These are phyloP conservation scores for Drosophila sturtevanti DNA, from an alignment of 1,140 invertebrate species.

Conservation along the genomic window DNA sequence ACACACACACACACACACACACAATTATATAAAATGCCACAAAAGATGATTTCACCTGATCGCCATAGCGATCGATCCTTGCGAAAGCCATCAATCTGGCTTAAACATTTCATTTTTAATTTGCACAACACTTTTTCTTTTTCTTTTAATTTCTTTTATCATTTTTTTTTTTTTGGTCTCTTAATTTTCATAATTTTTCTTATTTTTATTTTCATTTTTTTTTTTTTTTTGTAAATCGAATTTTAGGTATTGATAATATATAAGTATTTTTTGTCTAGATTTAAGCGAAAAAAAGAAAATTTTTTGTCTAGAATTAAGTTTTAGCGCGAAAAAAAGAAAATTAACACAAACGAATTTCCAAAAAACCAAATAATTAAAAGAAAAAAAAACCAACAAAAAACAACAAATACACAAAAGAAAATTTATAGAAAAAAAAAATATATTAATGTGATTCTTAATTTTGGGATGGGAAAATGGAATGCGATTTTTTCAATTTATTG, in stretches of 20 bases:
- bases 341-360: slow-evolving; percentile 73
- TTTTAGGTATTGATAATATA: slow-evolving; percentile 74
- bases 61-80: slow-evolving; percentile 37
- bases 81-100: slow-evolving; percentile 5
- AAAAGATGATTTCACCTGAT: slow-evolving; percentile 36
- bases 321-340: slow-evolving; percentile 66
- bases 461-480: not conserved
- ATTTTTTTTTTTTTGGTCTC: slow-evolving; percentile 30
- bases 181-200: not conserved
- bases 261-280: slow-evolving; percentile 66
- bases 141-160: slow-evolving; percentile 18
- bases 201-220: slow-evolving; percentile 41
- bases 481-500: not conserved
- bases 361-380: slow-evolving; percentile 46
- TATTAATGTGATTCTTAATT: not conserved
- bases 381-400: slow-evolving; percentile 41
- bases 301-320: slow-evolving; percentile 76
- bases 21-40: slow-evolving; percentile 2
- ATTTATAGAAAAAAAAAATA: slow-evolving; percentile 46
- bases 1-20: slow-evolving; percentile 18
- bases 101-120: slow-evolving; percentile 24
- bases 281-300: slow-evolving; percentile 59
- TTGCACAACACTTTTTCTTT: slow-evolving; percentile 25
- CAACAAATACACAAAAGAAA: slow-evolving; percentile 45
- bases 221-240: slow-evolving; percentile 64